Base-by-base conservation (phyloP, 2,113 vertebrate genomes). In the Hylia prasina region DNA sequence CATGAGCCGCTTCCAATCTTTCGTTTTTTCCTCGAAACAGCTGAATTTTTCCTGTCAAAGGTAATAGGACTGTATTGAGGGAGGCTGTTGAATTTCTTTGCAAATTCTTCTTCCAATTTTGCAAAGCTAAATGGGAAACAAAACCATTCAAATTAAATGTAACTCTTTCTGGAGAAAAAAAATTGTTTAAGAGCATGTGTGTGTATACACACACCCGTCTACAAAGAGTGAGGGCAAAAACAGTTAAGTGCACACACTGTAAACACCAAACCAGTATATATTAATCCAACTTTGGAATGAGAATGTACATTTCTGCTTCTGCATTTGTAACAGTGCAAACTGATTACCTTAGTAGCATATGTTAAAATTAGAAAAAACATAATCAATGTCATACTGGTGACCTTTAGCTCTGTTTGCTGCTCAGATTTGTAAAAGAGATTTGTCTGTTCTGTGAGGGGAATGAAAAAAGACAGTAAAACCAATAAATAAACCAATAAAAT, bases 51-150 rank as follows among this genome's bases (percentile, higher is more conserved):
- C 97, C 99, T 99, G 97, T 99, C 99, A 97, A 99, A 99, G 66
- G 99, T 99, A 97, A 99, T 92, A 72, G 99, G 99, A 96, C 98
- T 99, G 93, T 99, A 99, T 95, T 99, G 99, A 92, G 99, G 99
- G 71, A 99, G 98, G 98, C 99, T 99, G 98, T 99, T 99, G 97
- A 99, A 99, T 98, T 99, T 99, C 98, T 99, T 99, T 97, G 99
- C 99, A 98, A 99, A 99, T 98, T 99, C 99, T 97, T 99, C 99
- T 97, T 99, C 99, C 97, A 99, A 98, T 93, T 99, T 99, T 97
- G 99, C 98, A 87, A 99, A 98, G 93, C 99, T 99, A 97, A 96
- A 96, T 86, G 61, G 83, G 73, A 96, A 97, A 90, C 57, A 91
- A 95, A 97, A 95, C 44, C 93, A 87, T 93, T 37, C 90, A 75